A percentile compares a stretch with the other conserved stretches of the same genome.
Conservation (phyloP, 2,797 vertebrate genomes). For the Melanotaenia parkinsoni region DNA sequence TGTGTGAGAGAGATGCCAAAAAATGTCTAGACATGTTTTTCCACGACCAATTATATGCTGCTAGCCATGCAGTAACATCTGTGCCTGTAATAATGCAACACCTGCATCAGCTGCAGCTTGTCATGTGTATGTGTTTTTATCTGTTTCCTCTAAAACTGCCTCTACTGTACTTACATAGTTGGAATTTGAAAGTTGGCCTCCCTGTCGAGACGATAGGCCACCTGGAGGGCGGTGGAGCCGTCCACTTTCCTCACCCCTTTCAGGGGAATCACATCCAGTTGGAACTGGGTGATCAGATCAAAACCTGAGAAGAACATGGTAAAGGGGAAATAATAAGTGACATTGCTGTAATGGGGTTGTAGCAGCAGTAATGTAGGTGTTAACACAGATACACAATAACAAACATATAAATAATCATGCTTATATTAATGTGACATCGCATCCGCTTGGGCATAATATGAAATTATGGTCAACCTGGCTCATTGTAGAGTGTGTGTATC, state of each 20-base stretch:
- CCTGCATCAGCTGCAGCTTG: slow-evolving; percentile 55
- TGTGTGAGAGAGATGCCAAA: slow-evolving; percentile 34
- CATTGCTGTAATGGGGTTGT: neutral
- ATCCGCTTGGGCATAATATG: no score
- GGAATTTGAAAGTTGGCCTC: slow-evolving; percentile 89
- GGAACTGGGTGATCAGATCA: slow-evolving; percentile 87
- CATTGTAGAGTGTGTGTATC: no score
- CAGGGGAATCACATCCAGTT: slow-evolving; percentile 83
- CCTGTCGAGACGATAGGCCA: slow-evolving; percentile 86
- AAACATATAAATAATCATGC: no score
- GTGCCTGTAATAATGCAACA: slow-evolving; percentile 83
- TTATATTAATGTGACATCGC: no score
- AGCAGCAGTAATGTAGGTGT: neutral
- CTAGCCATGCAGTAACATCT: slow-evolving; percentile 69
- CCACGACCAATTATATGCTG: slow-evolving; percentile 68
- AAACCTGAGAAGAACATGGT: slow-evolving; percentile 72
- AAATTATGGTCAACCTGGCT: no score
- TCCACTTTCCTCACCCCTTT: slow-evolving; percentile 87
- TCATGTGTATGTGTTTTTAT: slow-evolving; percentile 14
- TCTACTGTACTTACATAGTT: slow-evolving; percentile 81
- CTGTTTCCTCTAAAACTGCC: slow-evolving; percentile 27
- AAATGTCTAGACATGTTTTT: slow-evolving; percentile 75
- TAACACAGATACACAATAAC: no score
- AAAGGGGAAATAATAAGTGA: neutral
- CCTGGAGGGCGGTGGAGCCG: slow-evolving; percentile 84